Evolutionary conservation across 2,113 vertebrate genomes (phyloP).

Genomic region (Saccopteryx bilineata): DNA sequence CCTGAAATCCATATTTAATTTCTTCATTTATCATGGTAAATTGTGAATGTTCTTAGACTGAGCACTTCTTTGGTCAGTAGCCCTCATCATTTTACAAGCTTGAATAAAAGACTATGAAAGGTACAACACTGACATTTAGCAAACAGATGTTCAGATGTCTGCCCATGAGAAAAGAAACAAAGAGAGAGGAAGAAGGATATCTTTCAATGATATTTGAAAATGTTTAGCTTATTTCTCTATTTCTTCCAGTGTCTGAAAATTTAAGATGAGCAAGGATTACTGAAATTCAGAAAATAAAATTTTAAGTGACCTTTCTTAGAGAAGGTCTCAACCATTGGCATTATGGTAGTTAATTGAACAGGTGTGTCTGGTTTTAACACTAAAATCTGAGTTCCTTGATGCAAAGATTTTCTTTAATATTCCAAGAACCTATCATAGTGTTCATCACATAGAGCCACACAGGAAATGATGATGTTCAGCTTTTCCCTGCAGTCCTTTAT

Average conservation of each 20-base stretch:
- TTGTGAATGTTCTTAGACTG: conserved; percentile 3
- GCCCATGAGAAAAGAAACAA: background rate
- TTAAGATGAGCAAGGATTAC: conserved; percentile 21
- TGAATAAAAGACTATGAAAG: background rate
- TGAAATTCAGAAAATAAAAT: conserved; percentile 19
- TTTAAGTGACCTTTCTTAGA: conserved; percentile 35
- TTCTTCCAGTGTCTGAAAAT: conserved; percentile 24
- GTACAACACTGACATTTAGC: background rate
- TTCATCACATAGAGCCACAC: background rate
- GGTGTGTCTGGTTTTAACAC: background rate
- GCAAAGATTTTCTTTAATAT: background rate
- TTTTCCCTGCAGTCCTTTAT: background rate
- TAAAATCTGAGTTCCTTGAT: background rate
- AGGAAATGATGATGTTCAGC: background rate
- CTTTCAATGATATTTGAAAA: conserved; percentile 13
- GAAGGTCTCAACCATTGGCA: background rate
- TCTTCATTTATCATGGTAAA: background rate
- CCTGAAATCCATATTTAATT: background rate
- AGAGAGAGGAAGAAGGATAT: background rate
- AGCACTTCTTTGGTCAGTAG: background rate
- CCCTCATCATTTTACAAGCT: conserved; percentile 7
- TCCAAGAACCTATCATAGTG: background rate
- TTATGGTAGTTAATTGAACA: conserved; percentile 1
- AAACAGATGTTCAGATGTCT: background rate
- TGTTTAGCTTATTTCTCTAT: background rate